Base-by-base conservation (phyloP, 2,113 vertebrate genomes). In the Festucalex cinctus region DNA sequence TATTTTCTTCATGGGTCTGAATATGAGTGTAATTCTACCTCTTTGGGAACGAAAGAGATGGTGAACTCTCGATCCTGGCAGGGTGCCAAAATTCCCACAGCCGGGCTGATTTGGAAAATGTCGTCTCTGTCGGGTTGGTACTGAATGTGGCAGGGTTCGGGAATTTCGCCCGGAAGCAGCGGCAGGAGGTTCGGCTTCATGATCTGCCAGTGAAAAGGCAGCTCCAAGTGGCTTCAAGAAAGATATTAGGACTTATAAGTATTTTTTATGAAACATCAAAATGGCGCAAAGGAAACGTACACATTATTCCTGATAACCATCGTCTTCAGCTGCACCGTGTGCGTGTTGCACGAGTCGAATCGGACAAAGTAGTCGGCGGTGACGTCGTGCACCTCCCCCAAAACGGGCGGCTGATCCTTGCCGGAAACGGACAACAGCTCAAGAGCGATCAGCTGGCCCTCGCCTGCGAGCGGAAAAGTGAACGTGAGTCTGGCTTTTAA, bases 141-240 rank as follows among this genome's bases (percentile, higher is more conserved):
- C 57, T 92, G 83, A 63, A 93, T 71, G n/a, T 85, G 69, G 2
- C 66, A 69, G 0, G 69, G 28, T 26, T 88, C 79, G 9, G 54
- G 76, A 19, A 16, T 44, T 74, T 91, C 88, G 70, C 83, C 89
- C 0, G 90, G 87, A 68, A 86, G 75, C 5, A 90, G 65, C 5
- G 84, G 72, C 66, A 80, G 80, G 79, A 94, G 66, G 77, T 94
- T 93, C 76, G 95, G 96, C 65, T 93, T 93, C 87, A 90, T 79
- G 74, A 93, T 88, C 89, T 93, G 92, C 95, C 96, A 99, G 76
- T 90, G 90, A 85, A 95, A 98, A 14, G 93, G 88, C 83, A 99
- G 90, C 70, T 94, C 93, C 85, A 96, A n/a, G 0, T 93, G 90
- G 53, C 97, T 99, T 84, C 20, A 37, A n/a, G 3, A 37, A n/a